A percentile compares a stretch with the other conserved stretches of the same genome.
Evolutionary conservation across 2,888 invertebrate genomes (phyloP).

Genomic region (Cephus runcator): DNA sequence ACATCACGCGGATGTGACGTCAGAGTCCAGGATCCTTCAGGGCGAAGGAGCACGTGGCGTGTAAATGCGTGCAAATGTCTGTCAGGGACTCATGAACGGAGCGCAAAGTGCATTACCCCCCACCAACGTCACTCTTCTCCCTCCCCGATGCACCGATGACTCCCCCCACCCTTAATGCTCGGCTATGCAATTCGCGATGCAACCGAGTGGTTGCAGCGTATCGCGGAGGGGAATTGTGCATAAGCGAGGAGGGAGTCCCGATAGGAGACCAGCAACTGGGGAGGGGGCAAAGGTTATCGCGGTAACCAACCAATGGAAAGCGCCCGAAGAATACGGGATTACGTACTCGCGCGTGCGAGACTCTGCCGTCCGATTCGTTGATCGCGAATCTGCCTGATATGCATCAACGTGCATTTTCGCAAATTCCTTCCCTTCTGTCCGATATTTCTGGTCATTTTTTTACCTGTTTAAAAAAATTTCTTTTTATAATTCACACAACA

Average conservation of each 20-base stretch:
- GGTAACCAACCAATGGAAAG: constrained; percentile 27
- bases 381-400: background rate
- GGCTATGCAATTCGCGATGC: constrained; percentile 40
- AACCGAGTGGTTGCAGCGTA: constrained; percentile 20
- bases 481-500: too few relatives aligned
- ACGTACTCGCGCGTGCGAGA: background rate
- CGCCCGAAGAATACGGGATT: constrained; percentile 1
- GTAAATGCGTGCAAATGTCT: constrained; percentile 54
- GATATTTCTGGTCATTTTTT: too few relatives aligned
- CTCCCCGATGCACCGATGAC: constrained; percentile 25
- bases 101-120: constrained; percentile 56
- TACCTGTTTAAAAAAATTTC: too few relatives aligned
- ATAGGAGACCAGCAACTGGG: constrained; percentile 30
- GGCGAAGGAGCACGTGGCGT: constrained; percentile 33
- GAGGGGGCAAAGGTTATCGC: constrained; percentile 32
- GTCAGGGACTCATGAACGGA: background rate
- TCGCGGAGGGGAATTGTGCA: constrained; percentile 18
- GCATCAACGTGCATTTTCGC: background rate
- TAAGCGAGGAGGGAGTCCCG: constrained; percentile 32
- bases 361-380: background rate
- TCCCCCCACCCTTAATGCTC: constrained; percentile 15
- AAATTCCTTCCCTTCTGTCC: too few relatives aligned
- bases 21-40: background rate
- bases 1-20: too few relatives aligned
- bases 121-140: constrained; percentile 36